Conservation (phyloP, 2,797 vertebrate species). For the Heterohyrax brucei region DNA sequence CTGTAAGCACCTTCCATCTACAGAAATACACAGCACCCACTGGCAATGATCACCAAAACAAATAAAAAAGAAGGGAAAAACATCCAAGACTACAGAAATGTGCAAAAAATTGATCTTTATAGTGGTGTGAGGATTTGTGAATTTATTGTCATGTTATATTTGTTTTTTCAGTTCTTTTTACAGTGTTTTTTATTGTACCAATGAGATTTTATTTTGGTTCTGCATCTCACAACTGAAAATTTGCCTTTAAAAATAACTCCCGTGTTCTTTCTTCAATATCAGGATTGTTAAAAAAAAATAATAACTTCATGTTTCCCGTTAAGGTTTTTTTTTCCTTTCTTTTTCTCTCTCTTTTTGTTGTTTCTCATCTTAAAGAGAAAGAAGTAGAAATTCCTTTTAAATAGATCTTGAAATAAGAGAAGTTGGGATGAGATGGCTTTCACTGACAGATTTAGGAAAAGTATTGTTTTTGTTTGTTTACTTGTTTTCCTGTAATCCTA, state of each 20-base stretch:
- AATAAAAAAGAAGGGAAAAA: neutral
- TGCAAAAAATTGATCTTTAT: neutral
- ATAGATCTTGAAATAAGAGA: neutral
- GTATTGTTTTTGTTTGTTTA: neutral
- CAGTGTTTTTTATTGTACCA: neutral
- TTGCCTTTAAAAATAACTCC: neutral
- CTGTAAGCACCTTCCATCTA: neutral
- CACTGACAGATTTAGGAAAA: neutral
- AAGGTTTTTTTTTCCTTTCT: neutral
- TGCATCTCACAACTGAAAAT: neutral
- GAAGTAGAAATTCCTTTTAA: neutral
- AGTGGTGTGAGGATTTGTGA: neutral
- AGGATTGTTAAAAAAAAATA: conserved; percentile 3
- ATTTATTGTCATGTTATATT: neutral
- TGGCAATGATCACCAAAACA: neutral
- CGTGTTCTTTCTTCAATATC: neutral
- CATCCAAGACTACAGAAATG: neutral
- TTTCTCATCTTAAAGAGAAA: neutral
- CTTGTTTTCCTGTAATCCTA: neutral
- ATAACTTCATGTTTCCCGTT: neutral
- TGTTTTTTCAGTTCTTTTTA: neutral
- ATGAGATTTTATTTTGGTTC: neutral
- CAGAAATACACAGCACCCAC: neutral
- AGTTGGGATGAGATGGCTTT: neutral
- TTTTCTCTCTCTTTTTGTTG: neutral